These are phyloP conservation scores for Petrophora chlorosata DNA, from an alignment of 2,888 invertebrate species.

Conservation along the genomic window DNA sequence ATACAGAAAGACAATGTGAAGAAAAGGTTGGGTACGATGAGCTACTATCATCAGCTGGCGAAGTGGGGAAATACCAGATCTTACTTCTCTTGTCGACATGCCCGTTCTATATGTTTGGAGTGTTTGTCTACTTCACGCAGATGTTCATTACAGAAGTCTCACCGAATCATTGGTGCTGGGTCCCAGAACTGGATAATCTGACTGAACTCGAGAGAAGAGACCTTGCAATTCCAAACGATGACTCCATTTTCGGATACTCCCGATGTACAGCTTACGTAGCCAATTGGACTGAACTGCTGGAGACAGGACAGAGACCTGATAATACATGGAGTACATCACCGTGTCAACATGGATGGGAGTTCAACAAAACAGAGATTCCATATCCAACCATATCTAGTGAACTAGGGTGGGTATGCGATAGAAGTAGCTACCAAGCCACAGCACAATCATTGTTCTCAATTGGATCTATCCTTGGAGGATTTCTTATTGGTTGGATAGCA, in stretches of 20 bases:
- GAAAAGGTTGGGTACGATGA: conserved; percentile 44
- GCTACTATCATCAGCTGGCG: conserved; percentile 46
- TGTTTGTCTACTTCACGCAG: conserved; percentile 45
- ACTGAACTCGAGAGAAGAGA: conserved; percentile 41
- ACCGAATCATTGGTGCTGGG: conserved; percentile 49
- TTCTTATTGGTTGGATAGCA: conserved; percentile 58
- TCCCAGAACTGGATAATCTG: conserved; percentile 47
- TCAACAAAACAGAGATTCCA: conserved; percentile 61
- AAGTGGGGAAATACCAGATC: conserved; percentile 46
- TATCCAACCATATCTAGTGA: conserved; percentile 65
- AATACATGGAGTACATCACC: conserved; percentile 49
- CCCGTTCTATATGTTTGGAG: conserved; percentile 48
- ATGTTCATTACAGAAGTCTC: conserved; percentile 48
- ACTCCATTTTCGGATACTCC: conserved; percentile 54
- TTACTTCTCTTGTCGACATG: conserved; percentile 43
- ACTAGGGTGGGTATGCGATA: conserved; percentile 63
- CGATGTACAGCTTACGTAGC: conserved; percentile 52
- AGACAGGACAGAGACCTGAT: conserved; percentile 43
- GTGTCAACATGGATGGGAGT: conserved; percentile 65
- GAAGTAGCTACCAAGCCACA: conserved; percentile 60
- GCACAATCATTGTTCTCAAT: conserved; percentile 63
- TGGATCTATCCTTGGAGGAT: conserved; percentile 59
- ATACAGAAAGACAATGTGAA: conserved; percentile 12
- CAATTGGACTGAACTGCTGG: conserved; percentile 58
- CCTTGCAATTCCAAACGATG: conserved; percentile 44